phyloP scores from a whole-genome alignment of 1,140 invertebrate species.

The Trichonephila clavata region DNA sequence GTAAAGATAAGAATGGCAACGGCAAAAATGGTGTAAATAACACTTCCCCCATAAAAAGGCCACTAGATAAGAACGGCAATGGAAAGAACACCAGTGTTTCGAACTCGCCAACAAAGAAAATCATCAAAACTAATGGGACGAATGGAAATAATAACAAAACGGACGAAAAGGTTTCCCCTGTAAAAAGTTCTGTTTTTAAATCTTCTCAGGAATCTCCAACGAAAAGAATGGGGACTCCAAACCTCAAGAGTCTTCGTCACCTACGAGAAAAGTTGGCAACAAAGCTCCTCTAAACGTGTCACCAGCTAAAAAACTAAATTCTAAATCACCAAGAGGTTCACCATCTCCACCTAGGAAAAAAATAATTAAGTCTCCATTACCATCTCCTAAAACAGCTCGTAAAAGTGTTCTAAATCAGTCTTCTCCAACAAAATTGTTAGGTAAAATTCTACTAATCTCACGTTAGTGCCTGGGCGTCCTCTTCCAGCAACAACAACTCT shows the following conservation, averaged over 20 bases:
- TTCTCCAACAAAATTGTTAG: constrained; percentile 43
- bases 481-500: constrained; percentile 15
- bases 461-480: constrained; percentile 35
- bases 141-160: constrained; percentile 36
- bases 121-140: constrained; percentile 29
- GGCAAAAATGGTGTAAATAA: neutral
- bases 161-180: constrained; percentile 30
- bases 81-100: neutral
- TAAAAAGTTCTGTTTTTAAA: neutral
- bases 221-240: neutral
- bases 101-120: constrained; percentile 42
- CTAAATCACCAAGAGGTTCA: constrained; percentile 29
- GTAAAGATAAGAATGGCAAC: constrained; percentile 41
- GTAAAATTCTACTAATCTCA: neutral
- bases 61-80: constrained; percentile 35
- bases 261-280: constrained; percentile 34
- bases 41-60: constrained; percentile 13
- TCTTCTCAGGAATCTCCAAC: constrained; percentile 37
- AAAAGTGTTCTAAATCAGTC: constrained; percentile 27
- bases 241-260: constrained; percentile 56
- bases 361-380: constrained; percentile 40
- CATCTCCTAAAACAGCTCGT: constrained; percentile 56
- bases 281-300: neutral
- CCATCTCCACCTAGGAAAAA: constrained; percentile 62
- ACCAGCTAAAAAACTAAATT: constrained; percentile 34